These are phyloP conservation scores for Cheilosia scutellata DNA, from an alignment of 2,888 invertebrate genomes.

Conservation along the genomic window DNA sequence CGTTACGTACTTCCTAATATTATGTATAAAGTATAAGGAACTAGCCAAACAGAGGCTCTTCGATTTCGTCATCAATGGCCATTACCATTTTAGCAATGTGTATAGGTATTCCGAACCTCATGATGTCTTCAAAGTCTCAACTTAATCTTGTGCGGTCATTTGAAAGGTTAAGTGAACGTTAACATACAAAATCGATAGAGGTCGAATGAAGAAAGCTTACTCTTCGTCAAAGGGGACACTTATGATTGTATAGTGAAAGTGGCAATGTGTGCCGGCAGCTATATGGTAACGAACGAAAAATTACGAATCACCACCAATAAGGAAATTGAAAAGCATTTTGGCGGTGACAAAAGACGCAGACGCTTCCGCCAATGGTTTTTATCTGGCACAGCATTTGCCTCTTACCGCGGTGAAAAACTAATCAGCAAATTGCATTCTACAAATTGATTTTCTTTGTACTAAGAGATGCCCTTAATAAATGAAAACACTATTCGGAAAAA, in stretches of 20 bases:
- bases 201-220: slow-evolving; percentile 14
- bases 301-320: slow-evolving; percentile 33
- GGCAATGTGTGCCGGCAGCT: background rate
- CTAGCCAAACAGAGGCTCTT: background rate
- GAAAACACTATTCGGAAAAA: slow-evolving; percentile 21
- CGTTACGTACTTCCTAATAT: background rate
- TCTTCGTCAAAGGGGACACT: background rate
- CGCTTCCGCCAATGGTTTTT: slow-evolving; percentile 27
- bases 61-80: background rate
- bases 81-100: background rate
- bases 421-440: slow-evolving; percentile 50
- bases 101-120: background rate
- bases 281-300: slow-evolving; percentile 8
- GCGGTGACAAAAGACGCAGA: slow-evolving; percentile 37
- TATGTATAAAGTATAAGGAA: background rate
- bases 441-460: slow-evolving; percentile 30
- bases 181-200: slow-evolving; percentile 11
- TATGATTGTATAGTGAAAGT: slow-evolving; percentile 24
- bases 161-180: slow-evolving; percentile 30
- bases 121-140: background rate
- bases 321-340: slow-evolving; percentile 45
- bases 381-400: background rate
- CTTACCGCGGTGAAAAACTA: slow-evolving; percentile 20
- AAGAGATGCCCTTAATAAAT: slow-evolving; percentile 28
- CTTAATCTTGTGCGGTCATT: slow-evolving; percentile 17